These are phyloP conservation scores for Rhagoletis zephyria DNA, from an alignment of 1,140 invertebrate species.

Conservation along the genomic window DNA sequence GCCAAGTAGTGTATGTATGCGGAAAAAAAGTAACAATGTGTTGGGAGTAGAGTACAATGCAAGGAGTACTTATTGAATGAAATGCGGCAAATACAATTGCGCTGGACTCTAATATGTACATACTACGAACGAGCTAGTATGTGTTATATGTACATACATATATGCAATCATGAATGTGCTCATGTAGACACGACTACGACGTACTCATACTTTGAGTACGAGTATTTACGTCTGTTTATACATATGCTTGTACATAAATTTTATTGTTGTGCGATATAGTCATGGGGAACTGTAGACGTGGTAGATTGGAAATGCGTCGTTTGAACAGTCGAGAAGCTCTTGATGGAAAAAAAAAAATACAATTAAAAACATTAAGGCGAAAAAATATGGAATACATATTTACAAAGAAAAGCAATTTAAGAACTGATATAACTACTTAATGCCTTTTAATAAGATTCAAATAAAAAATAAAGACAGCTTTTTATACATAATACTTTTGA, in stretches of 20 bases:
- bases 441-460: not conserved
- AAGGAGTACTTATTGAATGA: no score
- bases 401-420: not conserved
- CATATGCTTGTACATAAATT: not conserved
- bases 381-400: no score
- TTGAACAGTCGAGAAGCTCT: constrained; percentile 34
- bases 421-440: not conserved
- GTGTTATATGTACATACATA: not conserved
- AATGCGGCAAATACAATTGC: no score
- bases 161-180: not conserved
- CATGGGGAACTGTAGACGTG: constrained; percentile 40
- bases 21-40: no score
- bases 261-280: not conserved
- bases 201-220: not conserved
- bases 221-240: not conserved
- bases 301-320: constrained; percentile 10
- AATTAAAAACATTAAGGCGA: not conserved
- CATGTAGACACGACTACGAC: constrained; percentile 1
- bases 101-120: no score
- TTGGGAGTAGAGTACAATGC: no score
- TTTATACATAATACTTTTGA: not conserved
- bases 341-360: not conserved
- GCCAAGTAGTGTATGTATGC: no score
- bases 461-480: not conserved
- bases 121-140: not conserved